Evolutionary conservation across 2,888 invertebrate genomes (phyloP).

Genomic region (Campaea margaritaria): DNA sequence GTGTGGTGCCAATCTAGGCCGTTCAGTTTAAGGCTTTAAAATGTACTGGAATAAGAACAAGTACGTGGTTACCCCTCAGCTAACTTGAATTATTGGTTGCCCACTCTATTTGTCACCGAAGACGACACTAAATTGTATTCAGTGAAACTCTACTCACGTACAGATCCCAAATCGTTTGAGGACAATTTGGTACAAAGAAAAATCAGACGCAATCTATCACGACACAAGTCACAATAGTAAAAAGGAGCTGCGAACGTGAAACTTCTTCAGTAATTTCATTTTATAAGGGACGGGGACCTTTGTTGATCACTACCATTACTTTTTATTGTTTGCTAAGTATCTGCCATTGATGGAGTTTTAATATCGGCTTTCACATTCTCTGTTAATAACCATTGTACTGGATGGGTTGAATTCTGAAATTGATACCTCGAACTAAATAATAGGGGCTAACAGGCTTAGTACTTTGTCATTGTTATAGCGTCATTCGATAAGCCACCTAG

Average conservation of each 20-base stretch:
- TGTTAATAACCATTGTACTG: constrained; percentile 7
- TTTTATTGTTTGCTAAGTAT: constrained; percentile 21
- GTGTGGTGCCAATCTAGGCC: too few species aligned
- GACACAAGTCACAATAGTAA: constrained; percentile 35
- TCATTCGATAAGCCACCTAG: constrained; percentile 15
- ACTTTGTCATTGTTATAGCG: constrained; percentile 25
- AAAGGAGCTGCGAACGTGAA: constrained; percentile 32
- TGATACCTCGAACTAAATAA: constrained; percentile 26
- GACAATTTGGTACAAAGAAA: constrained; percentile 43
- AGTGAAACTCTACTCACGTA: constrained; percentile 26
- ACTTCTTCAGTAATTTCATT: constrained; percentile 29
- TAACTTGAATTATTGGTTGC: too few species aligned
- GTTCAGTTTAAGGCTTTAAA: too few species aligned
- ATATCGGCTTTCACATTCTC: constrained; percentile 12
- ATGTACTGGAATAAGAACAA: not conserved
- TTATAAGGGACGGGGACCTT: constrained; percentile 21
- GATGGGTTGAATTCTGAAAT: constrained; percentile 19
- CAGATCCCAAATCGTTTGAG: constrained; percentile 32
- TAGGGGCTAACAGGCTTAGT: constrained; percentile 15
- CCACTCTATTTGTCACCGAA: not conserved
- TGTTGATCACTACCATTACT: constrained; percentile 25
- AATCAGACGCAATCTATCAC: constrained; percentile 41
- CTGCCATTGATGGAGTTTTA: constrained; percentile 19
- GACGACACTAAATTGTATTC: constrained; percentile 19
- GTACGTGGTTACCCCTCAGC: too few species aligned